Base-by-base conservation (phyloP, 1,140 invertebrate species). In the Bradynema listronoti region DNA sequence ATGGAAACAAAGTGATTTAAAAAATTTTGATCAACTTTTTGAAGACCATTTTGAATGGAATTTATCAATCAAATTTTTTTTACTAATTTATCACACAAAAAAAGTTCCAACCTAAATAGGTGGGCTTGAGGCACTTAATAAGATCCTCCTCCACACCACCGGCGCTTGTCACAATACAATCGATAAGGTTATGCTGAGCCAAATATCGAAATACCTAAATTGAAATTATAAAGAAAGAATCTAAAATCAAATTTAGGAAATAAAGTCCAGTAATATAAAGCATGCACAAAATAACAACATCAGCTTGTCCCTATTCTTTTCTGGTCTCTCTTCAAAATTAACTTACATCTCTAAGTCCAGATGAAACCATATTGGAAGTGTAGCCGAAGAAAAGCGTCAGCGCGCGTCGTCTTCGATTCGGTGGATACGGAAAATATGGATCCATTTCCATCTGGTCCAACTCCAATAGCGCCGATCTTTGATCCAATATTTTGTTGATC, bases 91-190 rank as follows among this genome's bases (percentile, higher is more conserved):
- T n/a, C n/a, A n/a, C n/a, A 22, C 50, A 32, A 59, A 22, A 41
- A 45, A 19, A 49, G 14, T 19, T 97, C 77, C 89, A 86, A 30
- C 92, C 93, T 25, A 98, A 70, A 75, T 87, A 94, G 0, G 92
- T 96, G 4, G 91, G 89, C 2, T 88, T 88, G 49, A 99, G 80
- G 80, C 94, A 98, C 84, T 99, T 99, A 39, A 99, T 99, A 34
- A 98, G 85, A 82, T 99, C 95, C 82, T 99, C 95, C 81, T 99
- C 95, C 1, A 99, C 84, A 19, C 95, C 95, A 24, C 95, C 95
- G 16, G 93, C 95, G 43, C 91, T 94, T 34, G 93, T 92, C 0
- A 98, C 94, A 61, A 99, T 84, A 76, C 90, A 93, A 80, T 99
- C 95, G 36, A 99, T 86, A 83, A 89, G 83, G 78, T 87, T 87